Evolutionary conservation across 1,140 invertebrate species (phyloP), one percentile per base, ranked within the genome.

Genomic region (Oedothorax gibbosus): DNA sequence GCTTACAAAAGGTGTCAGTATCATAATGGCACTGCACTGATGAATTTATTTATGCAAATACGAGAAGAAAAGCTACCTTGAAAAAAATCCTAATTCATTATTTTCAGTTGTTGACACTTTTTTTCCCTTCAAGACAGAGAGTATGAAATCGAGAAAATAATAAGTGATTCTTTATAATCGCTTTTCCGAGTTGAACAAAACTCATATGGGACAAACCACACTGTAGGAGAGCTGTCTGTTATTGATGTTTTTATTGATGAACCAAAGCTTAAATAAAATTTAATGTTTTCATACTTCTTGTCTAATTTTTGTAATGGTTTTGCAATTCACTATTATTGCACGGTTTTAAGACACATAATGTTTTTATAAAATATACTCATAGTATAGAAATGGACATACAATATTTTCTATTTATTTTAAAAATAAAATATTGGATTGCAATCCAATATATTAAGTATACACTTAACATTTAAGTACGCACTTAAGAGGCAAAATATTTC

Each of bases 171-270:
- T 84, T 75, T 84, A 73, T 84, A 84, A 84, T 66, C 50, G 60
- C 81, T 84, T 35, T 35, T 57, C 57, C 75, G 72, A 84, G 64
- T 84, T 82, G 81, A 84, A 84, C 81, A 84, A 84, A 79, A 84
- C 68, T 84, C 69, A 66, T 35, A 75, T 20, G 60, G 11, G 49
- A 83, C 65, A 84, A 84, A 72, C 11, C 71, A 84, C 81, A 84
- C 51, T 84, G 71, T 84, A 84, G 81, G 68, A 84, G 81, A 84
- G 81, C 81, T 84, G 81, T 73, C 81, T 84, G 81, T 84, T 84
- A 84, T 84, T 84, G 81, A 84, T 84, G 81, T 84, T 84, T 84
- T 84, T 84, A 84, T 84, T 84, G 81, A 84, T 84, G 81, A 84
- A 84, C 69, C 71, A 84, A 84, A 84, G 81, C 81, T 84, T 84